Evolutionary conservation across 2,888 invertebrate genomes (phyloP), one percentile per base, ranked within the genome.

Genomic region (Acheta domesticus): DNA sequence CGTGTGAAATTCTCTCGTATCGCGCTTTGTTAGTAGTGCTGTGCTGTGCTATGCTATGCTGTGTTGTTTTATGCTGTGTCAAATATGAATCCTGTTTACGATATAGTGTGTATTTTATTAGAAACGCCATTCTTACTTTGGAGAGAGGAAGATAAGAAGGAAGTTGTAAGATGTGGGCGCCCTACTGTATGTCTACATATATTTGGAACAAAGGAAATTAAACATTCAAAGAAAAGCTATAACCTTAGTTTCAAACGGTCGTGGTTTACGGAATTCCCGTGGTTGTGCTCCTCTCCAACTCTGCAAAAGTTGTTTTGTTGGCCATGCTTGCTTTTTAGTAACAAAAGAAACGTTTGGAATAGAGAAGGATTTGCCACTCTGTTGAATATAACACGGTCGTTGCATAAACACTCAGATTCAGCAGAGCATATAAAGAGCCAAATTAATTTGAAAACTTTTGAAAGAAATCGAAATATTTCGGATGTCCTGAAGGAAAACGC

Each of bases 401-500:
- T 76, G 50, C 20, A 77, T 12, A 77, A 36, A 36, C 36, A 36
- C 36, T 36, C 36, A 36, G 36, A 36, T 36, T 36, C 36, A 36
- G 36, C 36, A 77, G 49, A 77, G 77, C 77, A 77, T 49, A 48
- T 77, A 77, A 77, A 77, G 49, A 49, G 77, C 20, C 12, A 76
- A 48, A 16, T 20, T 49, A 77, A 48, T 77, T 77, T 49, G 12
- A 11, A 49, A 77, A 77, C 36, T 36, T 36, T 36, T 8, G 5
- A 36, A 36, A 36, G 36, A 36, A 36, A 8, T 36, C 5, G 5
- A n/a, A 49, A 12, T 23, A 78, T 78, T 50, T 48, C 77, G 12
- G 79, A 82, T 80, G 79, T 79, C 77, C 48, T 81, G 16, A 80
- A 79, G 50, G 78, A 77, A 48, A 81, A 79, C 73, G 75, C 78